Percentiles rank a stretch among this genome's conserved stretches.
Conservation (phyloP, 2,113 vertebrate species). For the Epinephelus lanceolatus region DNA sequence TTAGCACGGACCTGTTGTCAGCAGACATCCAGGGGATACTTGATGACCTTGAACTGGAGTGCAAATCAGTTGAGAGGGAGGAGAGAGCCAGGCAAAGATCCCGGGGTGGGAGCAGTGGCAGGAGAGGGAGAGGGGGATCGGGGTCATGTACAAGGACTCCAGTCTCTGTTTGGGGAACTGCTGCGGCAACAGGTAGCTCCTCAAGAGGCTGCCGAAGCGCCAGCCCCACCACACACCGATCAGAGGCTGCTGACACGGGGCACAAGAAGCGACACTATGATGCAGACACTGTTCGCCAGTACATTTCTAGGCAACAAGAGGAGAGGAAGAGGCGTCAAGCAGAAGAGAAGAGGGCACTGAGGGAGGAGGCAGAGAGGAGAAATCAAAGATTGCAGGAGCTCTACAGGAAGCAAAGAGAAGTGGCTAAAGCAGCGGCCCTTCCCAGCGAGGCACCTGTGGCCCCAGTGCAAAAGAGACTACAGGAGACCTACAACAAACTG, state of each 20-base stretch:
- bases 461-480: constrained; percentile 79
- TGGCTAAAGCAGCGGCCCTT: constrained; percentile 54
- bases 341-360: constrained; percentile 91
- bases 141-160: constrained; percentile 69
- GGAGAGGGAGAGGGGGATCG: constrained; percentile 75
- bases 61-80: constrained; percentile 53
- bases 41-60: constrained; percentile 92
- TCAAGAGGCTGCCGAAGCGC: constrained; percentile 83
- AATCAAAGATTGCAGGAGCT: constrained; percentile 93
- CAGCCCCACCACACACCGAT: constrained; percentile 87
- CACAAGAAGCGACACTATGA: constrained; percentile 94
- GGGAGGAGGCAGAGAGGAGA: constrained; percentile 84
- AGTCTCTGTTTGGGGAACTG: constrained; percentile 63
- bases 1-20: constrained; percentile 88
- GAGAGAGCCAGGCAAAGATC: constrained; percentile 71
- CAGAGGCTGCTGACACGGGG: constrained; percentile 71
- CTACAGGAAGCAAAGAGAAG: constrained; percentile 90
- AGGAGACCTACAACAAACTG: constrained; percentile 91
- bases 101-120: constrained; percentile 28
- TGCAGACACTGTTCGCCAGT: constrained; percentile 91
- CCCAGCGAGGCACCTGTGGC: constrained; percentile 76
- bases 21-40: constrained; percentile 93
- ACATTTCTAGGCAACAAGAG: constrained; percentile 93
- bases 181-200: not conserved
- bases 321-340: constrained; percentile 91